Evolutionary conservation across 2,797 vertebrate genomes (phyloP), one percentile per base, ranked within the genome.

Genomic region (Pantherophis alleghaniensis): DNA sequence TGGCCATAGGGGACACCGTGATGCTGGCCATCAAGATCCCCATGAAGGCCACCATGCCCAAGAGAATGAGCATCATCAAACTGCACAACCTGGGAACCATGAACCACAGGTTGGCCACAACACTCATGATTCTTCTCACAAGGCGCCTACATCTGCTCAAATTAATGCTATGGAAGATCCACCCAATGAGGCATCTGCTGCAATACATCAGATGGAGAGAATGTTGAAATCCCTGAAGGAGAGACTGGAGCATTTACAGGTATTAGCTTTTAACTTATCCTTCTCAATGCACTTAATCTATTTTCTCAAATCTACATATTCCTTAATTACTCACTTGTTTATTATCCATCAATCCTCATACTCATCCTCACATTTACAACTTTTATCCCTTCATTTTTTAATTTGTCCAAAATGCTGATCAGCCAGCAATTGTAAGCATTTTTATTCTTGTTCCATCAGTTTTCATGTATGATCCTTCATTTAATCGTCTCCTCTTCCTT

Each of bases 211-310:
- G 96, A 98, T 98, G 98, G 97, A 97, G 0, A 98, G 98, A 89
- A 98, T 98, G 20, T 95, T 98, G 94, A 98, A 98, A 95, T 97
- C 98, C 0, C 96, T 98, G 90, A 98, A 98, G 95, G 98, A 98
- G 94, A 96, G 98, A 91, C 97, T 98, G 93, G 98, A 98, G 94
- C 98, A 97, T 95, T 91, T 98, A 87, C 98, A 98, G 98, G 98
- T 98, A 96, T 32, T 88, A 20, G 42, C 32, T n/a, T 28, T 1
- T 24, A 74, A 88, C 22, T 22, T 57, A n/a, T 26, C 18, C 24
- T 22, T 32, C 55, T 7, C 18, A 56, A 42, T 37, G 32, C 20
- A 28, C n/a, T n/a, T 66, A 79, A 79, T 37, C 26, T 47, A 57
- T 59, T 53, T 90, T n/a, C 57, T 87, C 60, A 90, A 3, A 47